Percentiles rank a stretch among this genome's conserved stretches.
Evolutionary conservation across 64 coral and sea anemone genomes (phyloP).

Genomic region (Platygyra sinensis): DNA sequence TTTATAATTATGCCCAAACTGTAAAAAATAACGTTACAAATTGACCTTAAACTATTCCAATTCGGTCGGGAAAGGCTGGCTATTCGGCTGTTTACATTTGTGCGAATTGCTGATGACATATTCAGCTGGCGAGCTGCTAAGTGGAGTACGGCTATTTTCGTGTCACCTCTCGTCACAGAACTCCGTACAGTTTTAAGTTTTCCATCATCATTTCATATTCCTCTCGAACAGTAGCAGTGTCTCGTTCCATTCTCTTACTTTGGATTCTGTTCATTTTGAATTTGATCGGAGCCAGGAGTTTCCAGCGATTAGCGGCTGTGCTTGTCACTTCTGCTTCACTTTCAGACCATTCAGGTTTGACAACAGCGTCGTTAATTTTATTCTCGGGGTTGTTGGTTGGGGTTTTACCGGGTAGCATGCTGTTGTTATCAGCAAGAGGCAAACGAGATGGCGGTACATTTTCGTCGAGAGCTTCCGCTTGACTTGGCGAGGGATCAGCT

Average conservation of each 20-base stretch:
- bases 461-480: background rate
- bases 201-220: constrained; percentile 35
- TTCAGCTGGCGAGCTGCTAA: too few relatives aligned
- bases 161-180: background rate
- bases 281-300: background rate
- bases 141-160: too few relatives aligned
- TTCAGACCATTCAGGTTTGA: background rate
- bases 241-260: background rate
- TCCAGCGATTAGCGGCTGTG: constrained; percentile 1
- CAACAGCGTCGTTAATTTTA: background rate
- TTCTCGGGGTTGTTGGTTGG: background rate
- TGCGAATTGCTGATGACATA: too few relatives aligned
- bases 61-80: too few relatives aligned
- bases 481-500: background rate
- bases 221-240: background rate
- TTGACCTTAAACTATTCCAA: too few relatives aligned
- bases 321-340: background rate
- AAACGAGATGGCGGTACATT: background rate
- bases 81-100: too few relatives aligned
- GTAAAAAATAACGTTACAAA: too few relatives aligned
- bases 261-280: background rate
- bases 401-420: background rate
- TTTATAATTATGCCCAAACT: too few relatives aligned
- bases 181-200: constrained; percentile 9
- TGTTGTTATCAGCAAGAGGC: background rate